Base-by-base conservation (phyloP, 2,797 vertebrate species). In the Choloepus didactylus region DNA sequence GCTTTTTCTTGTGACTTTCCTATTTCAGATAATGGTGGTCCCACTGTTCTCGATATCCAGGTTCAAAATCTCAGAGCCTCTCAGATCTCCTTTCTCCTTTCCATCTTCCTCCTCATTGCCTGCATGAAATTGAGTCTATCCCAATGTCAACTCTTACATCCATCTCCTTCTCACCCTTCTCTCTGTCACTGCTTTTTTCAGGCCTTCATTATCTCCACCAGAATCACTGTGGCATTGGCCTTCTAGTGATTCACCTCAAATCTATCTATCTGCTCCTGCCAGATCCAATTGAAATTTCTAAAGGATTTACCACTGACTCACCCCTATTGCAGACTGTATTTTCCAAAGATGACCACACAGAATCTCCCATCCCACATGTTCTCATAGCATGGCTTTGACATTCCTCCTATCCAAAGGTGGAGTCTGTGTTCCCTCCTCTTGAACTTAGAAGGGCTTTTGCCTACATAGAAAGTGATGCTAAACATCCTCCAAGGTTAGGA, bases 1-100 rank as follows among this genome's bases (percentile, higher is more conserved):
- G 62, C 76, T 89, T 79, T 72, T 62, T 64, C 76, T 14, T 27
- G 89, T 1, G 16, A 89, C 91, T 94, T 95, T 72, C 38, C 38
- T 41, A 2, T 95, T 95, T 93, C 93, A 49, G 44, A 60, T 23
- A 21, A 10, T 0, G 12, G n/a, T n/a, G 38, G 44, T 7, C 46
- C 77, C 60, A 12, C 89, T 56, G n/a, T 44, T 29, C 82, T 77
- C 56, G 82, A 60, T 51, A 67, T 38, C 27, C 29, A 23, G 3
- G 66, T 72, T 59, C 15, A 11, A 81, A 94, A n/a, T 83, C 76
- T 62, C 89, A 77, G 49, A 59, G 60, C 18, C 56, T 46, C 29
- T 31, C 0, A 3, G 51, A 31, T 62, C 69, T 29, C 54, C 83
- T 69, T 83, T 31, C 89, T 66, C 60, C 35, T 86, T 75, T 77